Evolutionary conservation across 2,888 invertebrate species (phyloP).

Genomic region (Harmothoe impar): DNA sequence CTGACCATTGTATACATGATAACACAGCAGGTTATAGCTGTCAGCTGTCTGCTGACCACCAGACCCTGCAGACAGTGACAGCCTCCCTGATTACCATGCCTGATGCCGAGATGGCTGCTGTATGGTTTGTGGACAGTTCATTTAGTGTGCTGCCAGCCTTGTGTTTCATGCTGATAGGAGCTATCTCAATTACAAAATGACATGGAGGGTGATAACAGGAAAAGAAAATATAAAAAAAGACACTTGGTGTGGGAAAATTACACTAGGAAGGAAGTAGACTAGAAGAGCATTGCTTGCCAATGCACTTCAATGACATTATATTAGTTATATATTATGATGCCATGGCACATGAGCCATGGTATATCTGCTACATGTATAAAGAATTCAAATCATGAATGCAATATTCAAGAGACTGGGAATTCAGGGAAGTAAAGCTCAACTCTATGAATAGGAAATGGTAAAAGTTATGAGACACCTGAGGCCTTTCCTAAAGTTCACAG

Average conservation of each 20-base stretch:
- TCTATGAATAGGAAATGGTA: too few relatives aligned
- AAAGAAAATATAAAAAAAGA: neutral
- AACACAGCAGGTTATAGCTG: too few relatives aligned
- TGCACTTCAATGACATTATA: too few relatives aligned
- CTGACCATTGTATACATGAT: too few relatives aligned
- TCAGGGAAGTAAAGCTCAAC: neutral
- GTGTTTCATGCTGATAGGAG: conserved; percentile 14
- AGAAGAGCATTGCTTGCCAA: too few relatives aligned
- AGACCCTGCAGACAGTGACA: neutral
- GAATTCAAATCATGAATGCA: neutral
- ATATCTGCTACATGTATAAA: too few relatives aligned
- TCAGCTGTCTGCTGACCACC: neutral
- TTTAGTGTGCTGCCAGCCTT: neutral
- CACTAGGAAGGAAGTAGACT: too few relatives aligned
- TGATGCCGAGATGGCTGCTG: neutral
- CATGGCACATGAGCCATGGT: too few relatives aligned
- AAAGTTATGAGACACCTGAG: too few relatives aligned
- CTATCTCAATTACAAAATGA: neutral
- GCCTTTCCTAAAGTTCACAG: too few relatives aligned
- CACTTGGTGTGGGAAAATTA: too few relatives aligned
- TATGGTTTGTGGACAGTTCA: neutral
- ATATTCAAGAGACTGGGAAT: neutral
- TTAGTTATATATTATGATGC: too few relatives aligned
- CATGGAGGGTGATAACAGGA: neutral
- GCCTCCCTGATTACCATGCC: neutral